Conservation (phyloP, 2,888 invertebrate genomes). For the Drosophila greeni region DNA sequence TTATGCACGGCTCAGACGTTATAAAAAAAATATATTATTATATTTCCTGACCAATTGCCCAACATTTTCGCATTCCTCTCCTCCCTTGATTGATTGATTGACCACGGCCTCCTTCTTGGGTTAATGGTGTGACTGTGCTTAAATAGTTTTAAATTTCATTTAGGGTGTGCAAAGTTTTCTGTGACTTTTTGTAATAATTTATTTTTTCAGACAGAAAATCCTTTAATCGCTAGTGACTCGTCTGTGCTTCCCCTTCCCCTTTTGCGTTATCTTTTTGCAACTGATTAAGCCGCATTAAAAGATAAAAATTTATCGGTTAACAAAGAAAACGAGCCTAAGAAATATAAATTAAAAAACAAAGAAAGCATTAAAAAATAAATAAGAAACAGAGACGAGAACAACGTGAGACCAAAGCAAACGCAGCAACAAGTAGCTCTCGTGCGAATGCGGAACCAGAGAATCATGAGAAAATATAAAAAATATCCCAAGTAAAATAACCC, state of each 20-base stretch:
- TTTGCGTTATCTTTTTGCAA: conserved; percentile 9
- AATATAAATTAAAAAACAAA: conserved; percentile 4
- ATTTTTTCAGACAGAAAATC: conserved; percentile 1
- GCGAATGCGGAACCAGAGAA: conserved; percentile 34
- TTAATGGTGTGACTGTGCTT: conserved; percentile 4
- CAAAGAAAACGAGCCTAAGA: conserved; percentile 43
- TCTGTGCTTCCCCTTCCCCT: background rate
- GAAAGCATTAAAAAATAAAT: background rate
- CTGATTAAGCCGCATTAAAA: conserved; percentile 15
- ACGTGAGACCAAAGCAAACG: conserved; percentile 34
- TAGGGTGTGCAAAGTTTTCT: no score
- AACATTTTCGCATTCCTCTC: conserved; percentile 36
- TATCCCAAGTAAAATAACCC: conserved; percentile 13
- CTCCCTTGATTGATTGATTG: conserved; percentile 18
- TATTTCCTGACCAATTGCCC: conserved; percentile 37
- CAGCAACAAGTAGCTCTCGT: conserved; percentile 52
- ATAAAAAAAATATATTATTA: conserved; percentile 14
- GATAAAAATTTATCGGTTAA: conserved; percentile 39
- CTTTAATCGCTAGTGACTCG: background rate
- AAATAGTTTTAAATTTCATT: background rate
- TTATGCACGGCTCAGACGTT: conserved; percentile 40
- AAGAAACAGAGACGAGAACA: conserved; percentile 10
- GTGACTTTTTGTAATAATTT: background rate
- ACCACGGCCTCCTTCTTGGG: conserved; percentile 11
- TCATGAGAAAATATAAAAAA: conserved; percentile 25